Evolutionary conservation across 2,888 invertebrate genomes (phyloP).

Genomic region (Oscheius myriophilus): DNA sequence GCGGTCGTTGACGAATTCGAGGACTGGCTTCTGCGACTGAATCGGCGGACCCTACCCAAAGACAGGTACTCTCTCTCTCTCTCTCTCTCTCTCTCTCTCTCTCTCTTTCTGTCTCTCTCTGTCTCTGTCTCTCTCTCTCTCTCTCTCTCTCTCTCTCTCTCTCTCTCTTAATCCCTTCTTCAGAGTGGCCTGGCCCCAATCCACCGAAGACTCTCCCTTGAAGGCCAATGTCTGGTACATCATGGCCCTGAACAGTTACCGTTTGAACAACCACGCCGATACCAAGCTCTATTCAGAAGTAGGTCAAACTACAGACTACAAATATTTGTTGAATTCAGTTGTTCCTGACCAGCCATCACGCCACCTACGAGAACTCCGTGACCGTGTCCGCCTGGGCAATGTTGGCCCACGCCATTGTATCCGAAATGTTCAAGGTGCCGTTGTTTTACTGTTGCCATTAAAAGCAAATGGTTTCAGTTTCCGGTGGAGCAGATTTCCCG

Average conservation of each 20-base stretch:
- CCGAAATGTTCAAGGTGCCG: slow-evolving; percentile 38
- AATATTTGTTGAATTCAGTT: neutral
- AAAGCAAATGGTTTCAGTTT: slow-evolving; percentile 25
- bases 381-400: slow-evolving; percentile 48
- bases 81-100: neutral
- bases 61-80: neutral
- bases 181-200: slow-evolving; percentile 19
- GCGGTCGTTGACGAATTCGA: slow-evolving; percentile 30
- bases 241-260: slow-evolving; percentile 37
- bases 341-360: slow-evolving; percentile 30
- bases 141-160: neutral
- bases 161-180: neutral
- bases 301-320: neutral
- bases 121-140: slow-evolving; percentile 1
- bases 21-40: slow-evolving; percentile 16
- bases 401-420: slow-evolving; percentile 40
- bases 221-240: slow-evolving; percentile 44
- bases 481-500: slow-evolving; percentile 31
- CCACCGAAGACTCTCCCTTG: slow-evolving; percentile 26
- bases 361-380: slow-evolving; percentile 26
- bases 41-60: neutral
- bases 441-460: neutral
- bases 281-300: slow-evolving; percentile 35
- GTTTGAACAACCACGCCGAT: slow-evolving; percentile 28
- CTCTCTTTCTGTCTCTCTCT: slow-evolving; percentile 15